These are phyloP conservation scores for Scaptomyza polygonia DNA, from an alignment of 2,888 invertebrate genomes.

Conservation along the genomic window DNA sequence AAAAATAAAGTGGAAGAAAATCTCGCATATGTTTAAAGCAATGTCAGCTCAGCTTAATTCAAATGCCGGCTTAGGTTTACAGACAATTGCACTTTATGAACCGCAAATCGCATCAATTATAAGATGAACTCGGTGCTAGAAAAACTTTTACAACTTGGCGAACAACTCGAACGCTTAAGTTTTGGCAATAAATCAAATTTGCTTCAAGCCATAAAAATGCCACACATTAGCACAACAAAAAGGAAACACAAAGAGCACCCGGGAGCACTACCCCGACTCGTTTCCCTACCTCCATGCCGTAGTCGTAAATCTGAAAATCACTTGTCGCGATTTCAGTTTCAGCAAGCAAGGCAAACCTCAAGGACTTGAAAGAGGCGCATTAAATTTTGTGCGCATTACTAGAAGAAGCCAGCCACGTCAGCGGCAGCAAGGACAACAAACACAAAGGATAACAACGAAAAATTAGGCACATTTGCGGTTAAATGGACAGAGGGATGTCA, in stretches of 20 bases:
- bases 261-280: neutral
- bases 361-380: constrained; percentile 63
- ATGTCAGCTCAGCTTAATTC: constrained; percentile 7
- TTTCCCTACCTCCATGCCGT: constrained; percentile 20
- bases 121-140: constrained; percentile 61
- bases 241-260: constrained; percentile 36
- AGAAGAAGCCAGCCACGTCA: constrained; percentile 66
- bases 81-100: constrained; percentile 77
- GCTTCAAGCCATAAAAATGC: constrained; percentile 72
- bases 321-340: constrained; percentile 76
- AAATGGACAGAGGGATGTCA: constrained; percentile 49
- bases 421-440: constrained; percentile 24
- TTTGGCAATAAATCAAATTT: constrained; percentile 75
- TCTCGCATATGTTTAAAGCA: constrained; percentile 62
- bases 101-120: constrained; percentile 77
- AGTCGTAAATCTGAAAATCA: constrained; percentile 83
- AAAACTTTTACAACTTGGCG: constrained; percentile 62
- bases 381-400: constrained; percentile 80
- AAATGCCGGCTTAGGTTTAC: constrained; percentile 41
- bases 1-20: too few relatives aligned
- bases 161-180: constrained; percentile 63
- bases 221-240: constrained; percentile 78
- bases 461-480: constrained; percentile 79
- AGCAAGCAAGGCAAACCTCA: constrained; percentile 21
- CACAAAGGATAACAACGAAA: constrained; percentile 73